phyloP scores from a whole-genome alignment of 2,797 vertebrate genomes.

The Psittacula echo region DNA sequence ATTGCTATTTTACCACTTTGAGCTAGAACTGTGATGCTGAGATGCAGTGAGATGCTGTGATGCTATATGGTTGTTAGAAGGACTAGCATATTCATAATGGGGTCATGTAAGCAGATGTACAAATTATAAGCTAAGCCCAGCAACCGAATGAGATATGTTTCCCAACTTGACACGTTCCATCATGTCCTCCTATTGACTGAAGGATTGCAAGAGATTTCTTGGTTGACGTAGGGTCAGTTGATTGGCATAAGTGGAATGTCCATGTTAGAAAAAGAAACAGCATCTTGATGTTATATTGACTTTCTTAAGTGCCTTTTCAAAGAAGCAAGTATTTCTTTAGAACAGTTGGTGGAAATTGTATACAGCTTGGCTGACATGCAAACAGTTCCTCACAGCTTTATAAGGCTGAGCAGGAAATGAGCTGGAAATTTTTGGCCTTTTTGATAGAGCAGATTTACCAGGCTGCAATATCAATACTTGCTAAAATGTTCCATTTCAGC shows the following conservation, averaged over 20 bases:
- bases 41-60: not conserved
- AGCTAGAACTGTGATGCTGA: not conserved
- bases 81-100: not conserved
- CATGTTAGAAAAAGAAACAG: not conserved
- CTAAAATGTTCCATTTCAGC: not conserved
- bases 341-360: not conserved
- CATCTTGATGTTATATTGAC: not conserved
- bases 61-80: not conserved
- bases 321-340: not conserved
- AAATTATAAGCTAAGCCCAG: not conserved
- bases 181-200: not conserved
- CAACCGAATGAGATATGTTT: not conserved
- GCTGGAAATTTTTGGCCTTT: not conserved
- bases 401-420: not conserved
- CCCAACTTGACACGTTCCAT: not conserved
- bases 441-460: not conserved
- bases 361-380: not conserved
- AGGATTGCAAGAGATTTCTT: not conserved
- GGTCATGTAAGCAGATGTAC: not conserved
- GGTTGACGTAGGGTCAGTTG: not conserved
- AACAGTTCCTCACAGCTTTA: not conserved
- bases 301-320: not conserved
- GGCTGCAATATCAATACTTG: not conserved
- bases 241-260: not conserved
- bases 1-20: not conserved